Evolutionary conservation across 2,113 vertebrate species (phyloP).

Genomic region (Herpetotheres cachinnans): DNA sequence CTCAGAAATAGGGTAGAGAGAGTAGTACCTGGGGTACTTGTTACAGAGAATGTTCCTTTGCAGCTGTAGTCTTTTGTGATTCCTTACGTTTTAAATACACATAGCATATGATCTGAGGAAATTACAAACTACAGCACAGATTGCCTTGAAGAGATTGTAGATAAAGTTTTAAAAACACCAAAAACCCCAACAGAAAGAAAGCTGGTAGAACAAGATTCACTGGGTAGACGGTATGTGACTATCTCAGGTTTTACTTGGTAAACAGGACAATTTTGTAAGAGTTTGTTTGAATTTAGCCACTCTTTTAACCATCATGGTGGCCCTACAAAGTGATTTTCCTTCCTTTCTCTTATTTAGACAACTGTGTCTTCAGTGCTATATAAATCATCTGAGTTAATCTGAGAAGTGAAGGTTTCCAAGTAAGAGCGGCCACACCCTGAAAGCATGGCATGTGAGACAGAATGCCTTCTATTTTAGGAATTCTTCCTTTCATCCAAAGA

Average conservation of each 20-base stretch:
- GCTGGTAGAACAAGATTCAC: neutral
- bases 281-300: constrained; percentile 21
- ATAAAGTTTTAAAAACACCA: neutral
- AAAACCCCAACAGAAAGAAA: neutral
- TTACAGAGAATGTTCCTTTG: neutral
- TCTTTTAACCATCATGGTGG: constrained; percentile 40
- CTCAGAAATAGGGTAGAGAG: neutral
- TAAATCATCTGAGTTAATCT: constrained; percentile 59
- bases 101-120: neutral
- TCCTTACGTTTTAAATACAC: neutral
- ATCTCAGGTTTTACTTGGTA: neutral
- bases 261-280: neutral
- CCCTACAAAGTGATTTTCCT: constrained; percentile 13
- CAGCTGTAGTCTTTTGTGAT: neutral
- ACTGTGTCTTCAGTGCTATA: constrained; percentile 43
- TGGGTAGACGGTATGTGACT: neutral
- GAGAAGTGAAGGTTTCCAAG: constrained; percentile 54
- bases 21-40: neutral
- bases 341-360: constrained; percentile 31
- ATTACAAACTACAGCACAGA: neutral
- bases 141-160: neutral
- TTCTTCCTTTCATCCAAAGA: constrained; percentile 60
- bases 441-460: constrained; percentile 61
- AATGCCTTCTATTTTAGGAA: constrained; percentile 65
- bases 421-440: constrained; percentile 58